Base-by-base conservation (phyloP, 1,140 invertebrate genomes). In the Acromyrmex heyeri region DNA sequence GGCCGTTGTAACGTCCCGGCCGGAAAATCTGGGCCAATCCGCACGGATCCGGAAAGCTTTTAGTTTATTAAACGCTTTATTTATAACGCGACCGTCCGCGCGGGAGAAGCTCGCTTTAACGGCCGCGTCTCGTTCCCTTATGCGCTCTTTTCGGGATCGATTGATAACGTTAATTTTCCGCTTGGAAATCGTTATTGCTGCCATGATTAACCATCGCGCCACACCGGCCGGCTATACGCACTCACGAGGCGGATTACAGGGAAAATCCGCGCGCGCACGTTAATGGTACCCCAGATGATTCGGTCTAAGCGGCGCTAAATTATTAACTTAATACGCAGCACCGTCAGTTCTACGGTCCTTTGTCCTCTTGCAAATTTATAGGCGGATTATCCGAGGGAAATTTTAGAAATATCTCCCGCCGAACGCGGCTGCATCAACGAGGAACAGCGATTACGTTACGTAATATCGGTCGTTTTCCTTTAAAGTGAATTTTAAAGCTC, bases 181-280 rank as follows among this genome's bases (percentile, higher is more conserved):
- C 62, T 55, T 76, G 77, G 62, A 78, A 89, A 90, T 87, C 77
- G 72, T 77, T 16, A 59, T 89, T 72, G 61, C 83, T 50, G 62
- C 21, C 57, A 73, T 87, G 81, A 90, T 90, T 89, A 82, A 90
- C 87, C 44, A 59, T n/a, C 24, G 38, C 53, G 30, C 21, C 34
- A 14, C 34, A n/a, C 18, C 27, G 16, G 18, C 10, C 38, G 48
- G 53, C 18, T 90, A 38, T 38, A 89, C 72, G 88, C 70, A 44
- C 86, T 90, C 85, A 65, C 59, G 82, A 53, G n/a, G 30, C 48
- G 50, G 87, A 90, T 90, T 90, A 90, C 65, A 55, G 75, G 48
- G 3, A 10, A 34, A 34, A 34, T 34, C 5, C 86, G 61, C 87
- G 38, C 73, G 48, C 55, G 64, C 86, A 14, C n/a, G 8, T 59